Evolutionary conservation across 1,140 invertebrate species (phyloP).

Genomic region (Drosophila malerkotliana): DNA sequence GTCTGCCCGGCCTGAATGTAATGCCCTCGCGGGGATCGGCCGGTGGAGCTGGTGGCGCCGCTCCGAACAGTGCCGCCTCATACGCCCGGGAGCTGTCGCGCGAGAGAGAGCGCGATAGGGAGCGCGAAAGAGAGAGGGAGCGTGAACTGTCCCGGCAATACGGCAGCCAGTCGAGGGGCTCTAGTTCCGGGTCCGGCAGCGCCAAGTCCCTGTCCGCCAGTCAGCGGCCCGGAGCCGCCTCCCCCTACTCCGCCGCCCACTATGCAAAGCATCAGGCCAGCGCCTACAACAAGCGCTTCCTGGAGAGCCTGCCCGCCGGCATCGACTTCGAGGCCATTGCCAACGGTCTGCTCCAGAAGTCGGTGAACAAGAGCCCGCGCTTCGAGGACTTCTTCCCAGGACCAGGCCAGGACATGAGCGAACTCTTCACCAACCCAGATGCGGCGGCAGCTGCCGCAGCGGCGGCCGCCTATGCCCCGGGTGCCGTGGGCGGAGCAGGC

Average conservation of each 20-base stretch:
- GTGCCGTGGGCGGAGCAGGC: not conserved
- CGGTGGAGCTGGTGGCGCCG: constrained; percentile 33
- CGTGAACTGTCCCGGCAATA: constrained; percentile 71
- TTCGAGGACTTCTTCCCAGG: constrained; percentile 85
- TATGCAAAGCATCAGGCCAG: constrained; percentile 65
- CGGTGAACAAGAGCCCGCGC: constrained; percentile 75
- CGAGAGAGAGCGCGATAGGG: constrained; percentile 65
- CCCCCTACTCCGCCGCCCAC: constrained; percentile 65
- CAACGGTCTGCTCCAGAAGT: constrained; percentile 78
- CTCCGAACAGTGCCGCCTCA: constrained; percentile 66
- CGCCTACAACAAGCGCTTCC: constrained; percentile 77
- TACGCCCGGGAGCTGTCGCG: constrained; percentile 69
- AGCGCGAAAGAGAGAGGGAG: constrained; percentile 65
- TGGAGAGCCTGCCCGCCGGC: constrained; percentile 76
- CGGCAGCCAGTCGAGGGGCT: constrained; percentile 74
- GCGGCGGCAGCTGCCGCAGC: constrained; percentile 76
- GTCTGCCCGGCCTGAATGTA: constrained; percentile 76
- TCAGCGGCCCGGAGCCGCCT: constrained; percentile 61
- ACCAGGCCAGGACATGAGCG: constrained; percentile 85
- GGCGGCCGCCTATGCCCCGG: constrained; percentile 60
- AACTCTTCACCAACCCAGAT: constrained; percentile 88
- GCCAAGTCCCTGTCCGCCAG: constrained; percentile 38
- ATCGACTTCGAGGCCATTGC: constrained; percentile 81
- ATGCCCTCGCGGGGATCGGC: constrained; percentile 60
- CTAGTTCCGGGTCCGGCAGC: constrained; percentile 57